Evolutionary conservation across 2,797 vertebrate species (phyloP), one percentile per base, ranked within the genome.

Genomic region (Microctenopoma lineatum): DNA sequence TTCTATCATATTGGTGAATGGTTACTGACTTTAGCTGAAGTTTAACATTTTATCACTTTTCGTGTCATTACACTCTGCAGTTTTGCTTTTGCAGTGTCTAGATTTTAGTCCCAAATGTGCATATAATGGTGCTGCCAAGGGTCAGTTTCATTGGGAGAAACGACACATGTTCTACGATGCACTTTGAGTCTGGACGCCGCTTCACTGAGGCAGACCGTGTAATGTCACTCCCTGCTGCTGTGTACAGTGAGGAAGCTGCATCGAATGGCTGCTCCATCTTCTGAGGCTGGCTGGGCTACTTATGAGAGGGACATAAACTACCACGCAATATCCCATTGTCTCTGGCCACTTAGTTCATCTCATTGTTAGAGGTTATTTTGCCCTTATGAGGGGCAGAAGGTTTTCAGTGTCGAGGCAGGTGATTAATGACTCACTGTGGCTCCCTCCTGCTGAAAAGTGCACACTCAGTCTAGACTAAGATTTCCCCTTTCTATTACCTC

Each of bases 191-290:
- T 73, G 34, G 34, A 63, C 86, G 72, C 77, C 70, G 53, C 82
- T 84, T 88, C 77, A 54, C 71, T 39, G 81, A 81, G 75, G 74
- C 81, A 18, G 67, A 59, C 63, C 74, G 29, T 57, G 74, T 89
- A 90, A 88, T 92, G 85, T 90, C 74, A 83, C 88, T 89, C 88
- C 92, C 88, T 32, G 85, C 88, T 90, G 89, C 81, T 86, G 83
- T 53, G 6, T 79, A 78, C 90, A 88, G 90, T 89, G 89, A 85
- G 87, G 90, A 89, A 94, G 90, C 90, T 90, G 93, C 94, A 94
- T 94, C 93, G 91, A 95, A 95, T 96, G 95, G 95, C 92, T 26
- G 85, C 86, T 90, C 92, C 85, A 78, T 45, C 87, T 87, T 86
- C 89, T 86, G 81, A 93, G 92, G 90, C 92, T 90, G 85, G 79